Evolutionary conservation across 1,140 invertebrate species (phyloP).

Genomic region (Brachionus paranguensis): DNA sequence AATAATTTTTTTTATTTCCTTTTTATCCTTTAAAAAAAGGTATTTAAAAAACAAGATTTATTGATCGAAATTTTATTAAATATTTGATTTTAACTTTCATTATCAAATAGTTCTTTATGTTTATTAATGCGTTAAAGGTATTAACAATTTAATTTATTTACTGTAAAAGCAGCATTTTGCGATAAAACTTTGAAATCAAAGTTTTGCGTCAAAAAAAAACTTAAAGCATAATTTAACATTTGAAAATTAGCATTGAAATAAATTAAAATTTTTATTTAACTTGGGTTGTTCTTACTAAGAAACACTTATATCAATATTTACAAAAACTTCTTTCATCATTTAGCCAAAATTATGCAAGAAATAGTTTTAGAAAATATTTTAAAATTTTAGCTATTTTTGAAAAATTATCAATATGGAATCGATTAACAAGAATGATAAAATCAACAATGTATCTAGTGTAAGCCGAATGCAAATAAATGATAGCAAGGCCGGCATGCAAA

Average conservation of each 20-base stretch:
- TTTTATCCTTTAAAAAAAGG: too few relatives aligned
- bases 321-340: background rate
- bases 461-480: conserved; percentile 46
- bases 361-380: background rate
- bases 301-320: background rate
- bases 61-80: too few relatives aligned
- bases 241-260: background rate
- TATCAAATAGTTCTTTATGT: too few relatives aligned
- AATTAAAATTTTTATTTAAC: background rate
- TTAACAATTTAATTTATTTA: too few relatives aligned
- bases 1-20: too few relatives aligned
- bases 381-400: background rate
- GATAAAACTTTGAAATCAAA: background rate
- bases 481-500: conserved; percentile 61
- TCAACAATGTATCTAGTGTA: background rate
- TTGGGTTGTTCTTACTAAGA: background rate
- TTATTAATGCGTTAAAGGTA: too few relatives aligned
- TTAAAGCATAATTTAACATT: background rate
- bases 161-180: too few relatives aligned
- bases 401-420: background rate
- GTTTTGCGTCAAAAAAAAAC: background rate
- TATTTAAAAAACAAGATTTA: too few relatives aligned
- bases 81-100: too few relatives aligned
- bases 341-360: background rate
- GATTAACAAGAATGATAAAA: background rate